Conservation (phyloP, 2,113 vertebrate species). For the Crotophaga sulcirostris region DNA sequence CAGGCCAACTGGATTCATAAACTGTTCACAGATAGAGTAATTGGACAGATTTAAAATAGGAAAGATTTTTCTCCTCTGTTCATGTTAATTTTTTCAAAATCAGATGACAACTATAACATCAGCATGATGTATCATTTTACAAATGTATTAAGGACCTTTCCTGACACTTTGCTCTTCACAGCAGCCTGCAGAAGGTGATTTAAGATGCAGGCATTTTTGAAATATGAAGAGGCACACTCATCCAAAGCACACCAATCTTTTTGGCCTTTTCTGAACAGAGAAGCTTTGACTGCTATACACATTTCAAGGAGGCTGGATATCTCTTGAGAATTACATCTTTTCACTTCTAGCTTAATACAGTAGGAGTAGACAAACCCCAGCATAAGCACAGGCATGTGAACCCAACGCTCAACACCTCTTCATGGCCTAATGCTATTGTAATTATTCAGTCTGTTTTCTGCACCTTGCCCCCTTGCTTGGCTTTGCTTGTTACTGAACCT, state of each 20-base stretch:
- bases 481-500: background rate
- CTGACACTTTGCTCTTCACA: background rate
- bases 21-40: background rate
- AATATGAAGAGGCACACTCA: background rate
- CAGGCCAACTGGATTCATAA: slow-evolving; percentile 29
- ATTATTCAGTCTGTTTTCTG: background rate
- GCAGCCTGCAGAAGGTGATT: background rate
- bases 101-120: background rate
- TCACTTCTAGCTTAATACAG: background rate
- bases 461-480: background rate
- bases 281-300: background rate
- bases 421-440: background rate
- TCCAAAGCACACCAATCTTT: slow-evolving; percentile 9
- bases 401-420: background rate
- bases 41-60: slow-evolving; percentile 10
- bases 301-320: background rate
- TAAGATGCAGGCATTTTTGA: background rate
- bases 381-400: background rate
- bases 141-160: background rate
- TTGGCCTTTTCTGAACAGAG: background rate
- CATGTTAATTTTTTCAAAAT: background rate
- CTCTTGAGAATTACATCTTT: background rate
- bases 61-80: background rate
- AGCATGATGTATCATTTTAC: background rate
- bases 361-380: background rate